Evolutionary conservation across 2,797 vertebrate genomes (phyloP).

Genomic region (Synanceia verrucosa): DNA sequence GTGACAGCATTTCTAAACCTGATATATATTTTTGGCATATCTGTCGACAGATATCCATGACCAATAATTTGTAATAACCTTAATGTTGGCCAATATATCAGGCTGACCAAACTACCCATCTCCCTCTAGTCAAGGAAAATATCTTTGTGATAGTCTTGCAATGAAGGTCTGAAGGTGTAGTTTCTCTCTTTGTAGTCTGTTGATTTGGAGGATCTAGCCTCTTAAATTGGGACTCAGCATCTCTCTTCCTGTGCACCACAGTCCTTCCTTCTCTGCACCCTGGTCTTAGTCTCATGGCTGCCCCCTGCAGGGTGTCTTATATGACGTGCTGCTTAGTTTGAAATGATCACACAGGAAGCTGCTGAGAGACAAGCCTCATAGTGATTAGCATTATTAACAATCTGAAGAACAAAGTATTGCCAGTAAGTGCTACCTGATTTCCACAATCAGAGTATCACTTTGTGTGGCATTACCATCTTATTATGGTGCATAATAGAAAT

Average conservation of each 20-base stretch:
- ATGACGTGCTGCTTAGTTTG: constrained; percentile 1
- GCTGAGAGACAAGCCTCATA: neutral
- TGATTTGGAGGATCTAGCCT: neutral
- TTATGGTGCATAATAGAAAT: neutral
- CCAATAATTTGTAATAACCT: neutral
- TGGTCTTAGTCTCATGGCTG: constrained; percentile 15
- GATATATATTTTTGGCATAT: neutral
- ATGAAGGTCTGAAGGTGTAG: neutral
- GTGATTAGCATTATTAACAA: neutral
- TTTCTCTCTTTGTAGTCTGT: neutral
- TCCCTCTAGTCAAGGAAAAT: neutral
- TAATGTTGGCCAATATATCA: neutral
- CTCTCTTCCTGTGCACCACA: constrained; percentile 9
- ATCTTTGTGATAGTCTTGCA: neutral
- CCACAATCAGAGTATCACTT: neutral
- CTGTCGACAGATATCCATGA: neutral
- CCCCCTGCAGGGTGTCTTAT: constrained; percentile 42
- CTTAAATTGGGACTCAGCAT: constrained; percentile 12
- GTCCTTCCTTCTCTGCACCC: neutral
- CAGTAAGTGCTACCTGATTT: neutral
- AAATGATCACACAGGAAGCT: neutral
- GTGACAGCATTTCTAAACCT: neutral
- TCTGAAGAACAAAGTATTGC: neutral
- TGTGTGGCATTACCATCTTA: neutral
- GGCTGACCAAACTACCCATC: neutral